A percentile compares a stretch with the other conserved stretches of the same genome.
phyloP scores from a whole-genome alignment of 2,113 vertebrate species.

The Sphaerodactylus townsendi region DNA sequence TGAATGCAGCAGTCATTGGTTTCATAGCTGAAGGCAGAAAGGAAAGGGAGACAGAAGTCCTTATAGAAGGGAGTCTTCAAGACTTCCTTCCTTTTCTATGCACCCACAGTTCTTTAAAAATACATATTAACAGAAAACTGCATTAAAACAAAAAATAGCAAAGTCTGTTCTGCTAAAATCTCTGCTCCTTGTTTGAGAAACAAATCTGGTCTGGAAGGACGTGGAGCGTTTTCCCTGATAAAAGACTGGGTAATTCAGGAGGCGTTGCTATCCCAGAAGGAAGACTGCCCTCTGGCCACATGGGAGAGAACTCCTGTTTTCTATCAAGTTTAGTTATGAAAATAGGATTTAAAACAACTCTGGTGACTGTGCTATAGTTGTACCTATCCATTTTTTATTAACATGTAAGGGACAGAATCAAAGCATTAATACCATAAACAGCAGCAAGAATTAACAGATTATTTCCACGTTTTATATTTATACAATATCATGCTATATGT shows the following conservation, averaged over 20 bases:
- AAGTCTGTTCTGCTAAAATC: slow-evolving; percentile 18
- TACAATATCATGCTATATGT: neutral
- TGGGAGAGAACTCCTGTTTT: neutral
- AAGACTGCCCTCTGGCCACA: neutral
- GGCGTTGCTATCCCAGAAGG: neutral
- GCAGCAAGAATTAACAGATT: neutral
- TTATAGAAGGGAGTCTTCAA: neutral
- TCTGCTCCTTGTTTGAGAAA: neutral
- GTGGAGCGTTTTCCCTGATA: neutral
- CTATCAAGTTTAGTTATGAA: neutral
- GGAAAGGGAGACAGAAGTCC: neutral
- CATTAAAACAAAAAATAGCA: neutral
- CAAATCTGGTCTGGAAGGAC: slow-evolving; percentile 5
- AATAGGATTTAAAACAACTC: neutral
- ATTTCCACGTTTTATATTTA: neutral
- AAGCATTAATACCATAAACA: neutral
- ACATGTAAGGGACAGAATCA: slow-evolving; percentile 10
- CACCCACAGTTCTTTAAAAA: neutral
- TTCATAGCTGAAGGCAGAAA: neutral
- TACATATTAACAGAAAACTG: neutral
- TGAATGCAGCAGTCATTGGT: no score
- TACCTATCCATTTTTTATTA: neutral
- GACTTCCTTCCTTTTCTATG: neutral
- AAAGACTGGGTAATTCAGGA: neutral
- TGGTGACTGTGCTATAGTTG: neutral